These are phyloP conservation scores for Garra rufa DNA, from an alignment of 2,113 vertebrate species.

Conservation along the genomic window DNA sequence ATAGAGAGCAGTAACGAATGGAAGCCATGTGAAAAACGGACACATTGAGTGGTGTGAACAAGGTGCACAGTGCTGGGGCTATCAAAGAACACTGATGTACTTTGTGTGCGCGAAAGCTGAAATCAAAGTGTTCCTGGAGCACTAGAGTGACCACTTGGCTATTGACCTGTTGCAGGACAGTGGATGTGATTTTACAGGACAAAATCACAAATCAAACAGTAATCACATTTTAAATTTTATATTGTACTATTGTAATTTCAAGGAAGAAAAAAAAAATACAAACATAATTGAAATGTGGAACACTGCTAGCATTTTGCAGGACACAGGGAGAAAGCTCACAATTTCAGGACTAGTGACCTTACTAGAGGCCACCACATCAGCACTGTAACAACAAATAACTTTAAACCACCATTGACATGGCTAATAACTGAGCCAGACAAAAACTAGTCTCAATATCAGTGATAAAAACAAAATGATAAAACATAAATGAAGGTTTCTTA, in stretches of 20 bases:
- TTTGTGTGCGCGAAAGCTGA: neutral
- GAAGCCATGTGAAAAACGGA: neutral
- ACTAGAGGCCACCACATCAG: neutral
- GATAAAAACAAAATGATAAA: neutral
- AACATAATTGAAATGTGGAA: too few relatives aligned
- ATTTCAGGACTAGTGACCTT: too few relatives aligned
- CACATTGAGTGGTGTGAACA: neutral
- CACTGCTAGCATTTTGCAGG: too few relatives aligned
- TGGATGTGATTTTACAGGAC: too few relatives aligned
- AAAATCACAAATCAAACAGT: too few relatives aligned
- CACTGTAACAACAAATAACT: neutral
- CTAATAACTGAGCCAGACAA: slow-evolving; percentile 12
- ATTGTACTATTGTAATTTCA: too few relatives aligned
- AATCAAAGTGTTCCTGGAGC: neutral
- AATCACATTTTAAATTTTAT: too few relatives aligned
- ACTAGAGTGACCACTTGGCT: too few relatives aligned
- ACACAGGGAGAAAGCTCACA: too few relatives aligned
- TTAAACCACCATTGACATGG: neutral
- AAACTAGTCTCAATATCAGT: neutral
- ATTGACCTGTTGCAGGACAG: too few relatives aligned
- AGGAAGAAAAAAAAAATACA: too few relatives aligned
- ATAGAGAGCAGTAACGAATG: neutral
- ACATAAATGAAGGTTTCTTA: neutral
- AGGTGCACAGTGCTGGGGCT: neutral
- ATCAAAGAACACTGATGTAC: slow-evolving; percentile 4